Evolutionary conservation across 1,140 invertebrate species (phyloP).

Genomic region (Brachionus paranguensis): DNA sequence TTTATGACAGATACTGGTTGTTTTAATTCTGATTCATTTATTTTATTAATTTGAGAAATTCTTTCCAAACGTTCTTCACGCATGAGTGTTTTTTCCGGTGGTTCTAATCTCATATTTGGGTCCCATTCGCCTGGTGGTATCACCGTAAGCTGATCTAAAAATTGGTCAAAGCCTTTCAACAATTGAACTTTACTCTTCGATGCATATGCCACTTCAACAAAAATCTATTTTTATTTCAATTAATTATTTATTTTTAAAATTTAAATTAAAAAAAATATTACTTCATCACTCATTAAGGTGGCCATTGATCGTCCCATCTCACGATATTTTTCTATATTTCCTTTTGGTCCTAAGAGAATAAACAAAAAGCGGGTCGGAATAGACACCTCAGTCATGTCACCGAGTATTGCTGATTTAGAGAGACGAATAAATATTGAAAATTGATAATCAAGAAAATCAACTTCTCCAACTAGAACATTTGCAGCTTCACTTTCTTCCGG

Average conservation of each 20-base stretch:
- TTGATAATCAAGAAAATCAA: constrained; percentile 77
- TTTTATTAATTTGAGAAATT: not conserved
- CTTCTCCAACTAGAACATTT: constrained; percentile 93
- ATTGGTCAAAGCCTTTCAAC: constrained; percentile 80
- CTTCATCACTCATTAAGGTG: constrained; percentile 86
- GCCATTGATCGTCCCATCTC: constrained; percentile 90
- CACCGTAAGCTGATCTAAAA: constrained; percentile 87
- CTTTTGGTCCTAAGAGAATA: constrained; percentile 76
- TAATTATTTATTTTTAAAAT: not conserved
- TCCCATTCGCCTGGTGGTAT: constrained; percentile 91
- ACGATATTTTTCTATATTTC: constrained; percentile 78
- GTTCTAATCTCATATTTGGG: constrained; percentile 93
- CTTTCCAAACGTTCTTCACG: constrained; percentile 29
- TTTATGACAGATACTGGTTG: constrained; percentile 1
- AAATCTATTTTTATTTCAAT: not conserved
- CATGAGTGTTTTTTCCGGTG: constrained; percentile 85
- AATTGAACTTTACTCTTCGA: constrained; percentile 61
- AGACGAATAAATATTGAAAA: constrained; percentile 82
- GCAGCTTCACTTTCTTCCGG: constrained; percentile 88
- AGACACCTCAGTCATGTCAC: constrained; percentile 63
- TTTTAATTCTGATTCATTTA: not conserved
- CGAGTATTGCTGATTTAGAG: constrained; percentile 62
- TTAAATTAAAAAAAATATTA: constrained; percentile 55
- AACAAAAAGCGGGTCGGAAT: constrained; percentile 93
- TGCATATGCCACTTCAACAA: constrained; percentile 83